Evolutionary conservation across 2,797 vertebrate genomes (phyloP), one percentile per base, ranked within the genome.

Genomic region (Sciaenops ocellatus): DNA sequence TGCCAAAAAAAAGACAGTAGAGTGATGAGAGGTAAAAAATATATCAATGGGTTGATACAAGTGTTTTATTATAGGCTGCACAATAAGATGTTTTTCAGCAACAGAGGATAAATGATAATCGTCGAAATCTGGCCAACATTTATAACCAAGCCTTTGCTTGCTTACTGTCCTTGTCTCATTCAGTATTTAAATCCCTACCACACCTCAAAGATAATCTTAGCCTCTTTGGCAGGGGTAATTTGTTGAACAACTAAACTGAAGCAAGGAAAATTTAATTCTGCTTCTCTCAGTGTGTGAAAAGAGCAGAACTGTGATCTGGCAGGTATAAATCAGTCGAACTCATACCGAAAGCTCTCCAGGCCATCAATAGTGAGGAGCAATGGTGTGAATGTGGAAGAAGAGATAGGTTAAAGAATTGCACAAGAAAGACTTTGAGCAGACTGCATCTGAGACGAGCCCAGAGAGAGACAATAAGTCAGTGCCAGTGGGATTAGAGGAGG

Each of bases 401-500:
- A 63, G 38, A 71, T 15, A 18, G 13, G 50, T 57, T 65, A 55
- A 57, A 67, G 28, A 65, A 76, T 22, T 59, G 54, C 38, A 54
- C 20, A 46, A 66, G 60, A 68, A 48, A 73, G 57, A 52, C 66
- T 70, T 26, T 2, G 3, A 67, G 69, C 55, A 69, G 61, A 64
- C 44, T 75, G n/a, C 59, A 72, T 71, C 65, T 68, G 69, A 67
- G 75, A 69, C 26, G 11, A 82, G 65, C 44, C n/a, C 5, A 74
- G 62, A 79, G 55, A 67, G 65, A 72, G 81, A 83, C 79, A 78
- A 77, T 78, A 76, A 81, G 65, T 83, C 78, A 76, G 81, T 74
- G 73, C 68, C 79, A 62, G 60, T 22, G 61, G 74, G 63, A 87
- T 82, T 82, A 84, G 68, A 34, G 51, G 26, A 73, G 50, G 18